Evolutionary conservation across 2,113 vertebrate species (phyloP), one percentile per base, ranked within the genome.

Genomic region (Apodemus speciosus): DNA sequence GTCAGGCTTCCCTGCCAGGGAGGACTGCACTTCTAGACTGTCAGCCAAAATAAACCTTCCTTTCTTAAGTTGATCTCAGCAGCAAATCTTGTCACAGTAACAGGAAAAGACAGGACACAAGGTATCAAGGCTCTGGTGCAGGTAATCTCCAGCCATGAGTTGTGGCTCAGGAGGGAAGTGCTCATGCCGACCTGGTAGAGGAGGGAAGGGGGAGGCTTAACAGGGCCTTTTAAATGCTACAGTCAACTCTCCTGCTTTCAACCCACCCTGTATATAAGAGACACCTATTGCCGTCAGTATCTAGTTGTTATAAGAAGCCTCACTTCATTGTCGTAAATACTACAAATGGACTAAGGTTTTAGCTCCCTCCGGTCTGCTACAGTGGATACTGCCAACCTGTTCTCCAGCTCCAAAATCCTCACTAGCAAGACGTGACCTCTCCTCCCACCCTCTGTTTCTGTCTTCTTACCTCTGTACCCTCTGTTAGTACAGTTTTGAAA

Each of bases 271-370:
- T 13, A 46, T 43, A 13, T n/a, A 21, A 23, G 60, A 68, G 32
- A 30, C 40, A n/a, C 40, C 30, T 35, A 13, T 32, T 43, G 20
- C 40, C 20, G 15, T 35, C n/a, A 5, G 27, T 32, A 30, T 46
- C 27, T 23, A 85, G 60, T 35, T 66, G 40, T 0, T 62, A 68
- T 23, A 13, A 49, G 62, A 6, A 3, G 8, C 6, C 3, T 68
- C 83, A 3, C 9, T 85, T 23, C 0, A 0, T 25, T 25, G 6
- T 14, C n/a, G 3, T 68, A 46, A 68, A 15, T 2, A 1, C 20
- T 68, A 23, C 83, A n/a, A 35, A 23, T 15, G 43, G 40, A 51
- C 32, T 51, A 11, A 25, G 35, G 10, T n/a, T 49, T 68, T 23
- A 40, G 66, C n/a, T 72, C 58, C 64, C n/a, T 84, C 56, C 85